Evolutionary conservation across 2,888 invertebrate genomes (phyloP).

Genomic region (Bhutanitis thaidina): DNA sequence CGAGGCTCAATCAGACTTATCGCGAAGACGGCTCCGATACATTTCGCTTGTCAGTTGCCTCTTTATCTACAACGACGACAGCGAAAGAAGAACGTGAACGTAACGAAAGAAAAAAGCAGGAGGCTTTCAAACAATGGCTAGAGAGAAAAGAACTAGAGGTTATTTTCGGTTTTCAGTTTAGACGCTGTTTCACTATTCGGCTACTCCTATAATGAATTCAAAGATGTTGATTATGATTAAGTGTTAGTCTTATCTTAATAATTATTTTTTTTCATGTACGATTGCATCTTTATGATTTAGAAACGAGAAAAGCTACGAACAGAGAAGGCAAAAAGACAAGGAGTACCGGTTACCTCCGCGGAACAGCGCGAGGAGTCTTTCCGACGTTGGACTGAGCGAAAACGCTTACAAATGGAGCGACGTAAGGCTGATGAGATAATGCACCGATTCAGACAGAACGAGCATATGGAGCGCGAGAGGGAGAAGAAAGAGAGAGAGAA

Average conservation of each 20-base stretch:
- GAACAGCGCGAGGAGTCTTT: constrained; percentile 73
- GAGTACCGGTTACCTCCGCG: constrained; percentile 41
- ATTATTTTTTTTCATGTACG: too few relatives aligned
- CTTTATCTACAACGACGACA: constrained; percentile 64
- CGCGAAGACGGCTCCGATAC: constrained; percentile 65
- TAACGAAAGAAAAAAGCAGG: constrained; percentile 58
- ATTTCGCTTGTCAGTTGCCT: constrained; percentile 66
- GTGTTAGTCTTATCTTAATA: too few relatives aligned
- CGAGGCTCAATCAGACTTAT: constrained; percentile 54
- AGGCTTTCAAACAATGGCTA: constrained; percentile 65
- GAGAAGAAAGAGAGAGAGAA: constrained; percentile 55
- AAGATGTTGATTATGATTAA: too few relatives aligned
- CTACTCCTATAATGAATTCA: too few relatives aligned
- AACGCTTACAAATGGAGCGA: constrained; percentile 58
- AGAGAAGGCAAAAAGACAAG: constrained; percentile 46
- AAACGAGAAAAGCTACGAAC: constrained; percentile 53
- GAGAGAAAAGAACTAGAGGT: constrained; percentile 70
- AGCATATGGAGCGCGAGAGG: constrained; percentile 57
- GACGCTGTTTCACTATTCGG: too few relatives aligned
- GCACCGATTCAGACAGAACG: constrained; percentile 49
- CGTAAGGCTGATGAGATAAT: constrained; percentile 64
- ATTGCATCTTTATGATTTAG: constrained; percentile 29
- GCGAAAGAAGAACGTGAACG: constrained; percentile 69
- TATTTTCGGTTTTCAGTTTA: constrained; percentile 15
- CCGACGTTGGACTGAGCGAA: constrained; percentile 76